These are phyloP conservation scores for Pollimyrus isidori DNA, from an alignment of 2,113 vertebrate species.

Conservation along the genomic window DNA sequence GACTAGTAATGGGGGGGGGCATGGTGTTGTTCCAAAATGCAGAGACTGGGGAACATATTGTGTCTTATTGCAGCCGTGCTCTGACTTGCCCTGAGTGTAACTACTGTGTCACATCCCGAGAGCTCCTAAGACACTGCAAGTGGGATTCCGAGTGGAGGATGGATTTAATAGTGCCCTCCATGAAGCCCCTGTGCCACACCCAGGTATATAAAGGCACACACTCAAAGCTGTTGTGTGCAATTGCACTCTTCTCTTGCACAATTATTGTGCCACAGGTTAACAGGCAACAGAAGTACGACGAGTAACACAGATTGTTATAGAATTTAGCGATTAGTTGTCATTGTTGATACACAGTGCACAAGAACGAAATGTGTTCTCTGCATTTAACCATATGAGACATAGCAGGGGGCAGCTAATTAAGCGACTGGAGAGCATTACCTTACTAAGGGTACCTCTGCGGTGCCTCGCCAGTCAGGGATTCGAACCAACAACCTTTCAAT, in stretches of 20 bases:
- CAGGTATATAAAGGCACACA: not conserved
- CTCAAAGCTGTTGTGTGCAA: not conserved
- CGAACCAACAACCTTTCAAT: too few species aligned
- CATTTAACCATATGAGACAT: too few species aligned
- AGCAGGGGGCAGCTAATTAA: too few species aligned
- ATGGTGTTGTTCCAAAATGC: not conserved
- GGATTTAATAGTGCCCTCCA: not conserved
- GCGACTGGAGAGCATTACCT: too few species aligned
- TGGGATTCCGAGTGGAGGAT: not conserved
- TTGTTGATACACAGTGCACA: too few species aligned
- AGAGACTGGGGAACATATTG: not conserved
- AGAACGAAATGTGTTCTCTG: too few species aligned
- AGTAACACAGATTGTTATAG: not conserved
- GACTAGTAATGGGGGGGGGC: not conserved
- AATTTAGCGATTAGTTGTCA: too few species aligned
- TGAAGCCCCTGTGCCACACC: not conserved
- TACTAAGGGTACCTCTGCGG: too few species aligned
- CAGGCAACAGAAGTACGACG: not conserved
- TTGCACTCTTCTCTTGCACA: not conserved
- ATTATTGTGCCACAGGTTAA: not conserved
- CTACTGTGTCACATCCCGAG: not conserved
- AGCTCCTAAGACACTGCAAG: not conserved
- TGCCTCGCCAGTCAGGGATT: too few species aligned
- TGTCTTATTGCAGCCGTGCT: not conserved
- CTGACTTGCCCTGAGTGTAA: not conserved